Base-by-base conservation (phyloP, 2,797 vertebrate species). In the Pteronotus mesoamericanus region DNA sequence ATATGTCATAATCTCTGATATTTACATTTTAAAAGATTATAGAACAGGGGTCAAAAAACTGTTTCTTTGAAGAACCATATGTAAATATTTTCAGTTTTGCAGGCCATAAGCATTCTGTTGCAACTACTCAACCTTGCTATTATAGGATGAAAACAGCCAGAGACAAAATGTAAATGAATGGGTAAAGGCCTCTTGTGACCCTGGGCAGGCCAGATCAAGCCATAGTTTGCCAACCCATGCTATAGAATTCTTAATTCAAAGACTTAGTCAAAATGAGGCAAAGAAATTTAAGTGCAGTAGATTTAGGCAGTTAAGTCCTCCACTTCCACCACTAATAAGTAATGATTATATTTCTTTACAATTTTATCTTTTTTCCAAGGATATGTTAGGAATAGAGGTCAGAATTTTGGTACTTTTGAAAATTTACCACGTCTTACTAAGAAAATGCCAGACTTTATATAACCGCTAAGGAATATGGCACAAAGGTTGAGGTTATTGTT, bases 11-110 rank as follows among this genome's bases (percentile, higher is more conserved):
- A 53, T 68, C 39, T 66, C 59, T 69, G 18, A 83, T 77, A 91
- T 37, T 61, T 77, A 11, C 16, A 16, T 91, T 91, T 96, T 78
- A 86, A 91, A 82, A 86, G 57, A 53, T 93, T 86, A 51, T 82
- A 75, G 42, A 82, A 74, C 37, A 77, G 51, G 12, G 14, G 32
- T 64, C 8, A 78, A 39, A 34, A 89, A 19, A 44, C 53, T 83
- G 59, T 66, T 82, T 51, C 37, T 77, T 6, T 78, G 55, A 93
- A 48, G 61, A 85, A 9, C n/a, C 77, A 69, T 16, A 3, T 48
- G 22, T 57, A 68, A 92, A 53, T 75, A 68, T 72, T 94, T 94
- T 89, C 22, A 48, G n/a, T 78, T 78, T 61, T 83, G 9, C 22
- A 69, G 22, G 6, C 26, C 16, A 5, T 71, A 42, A 18, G 10